Base-by-base conservation (phyloP, 2,113 vertebrate genomes). In the Actenoides hombroni region DNA sequence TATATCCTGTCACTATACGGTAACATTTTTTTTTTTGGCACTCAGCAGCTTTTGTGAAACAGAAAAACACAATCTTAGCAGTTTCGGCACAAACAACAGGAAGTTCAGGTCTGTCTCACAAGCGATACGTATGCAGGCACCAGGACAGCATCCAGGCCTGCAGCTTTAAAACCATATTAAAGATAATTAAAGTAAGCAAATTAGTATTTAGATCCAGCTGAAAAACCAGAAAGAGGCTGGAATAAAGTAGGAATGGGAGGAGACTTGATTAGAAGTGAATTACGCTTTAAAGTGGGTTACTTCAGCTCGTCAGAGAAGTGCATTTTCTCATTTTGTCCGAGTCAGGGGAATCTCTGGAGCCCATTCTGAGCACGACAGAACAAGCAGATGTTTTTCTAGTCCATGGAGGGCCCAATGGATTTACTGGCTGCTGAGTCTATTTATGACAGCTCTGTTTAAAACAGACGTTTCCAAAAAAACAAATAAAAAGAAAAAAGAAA, bases 371-470 rank as follows among this genome's bases (percentile, higher is more conserved):
- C 69, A 48, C 0, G 0, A 59, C 28, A 56, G 51, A 70, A 78
- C 14, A 57, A 46, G 77, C 88, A 95, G 92, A 93, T 84, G 83
- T 78, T 95, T 88, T 86, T 54, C 56, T 49, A 69, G n/a, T 16
- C 25, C 39, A 49, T 1, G 6, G 83, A 92, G 64, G 42, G 67
- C 82, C 68, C 82, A 76, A 2, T 44, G 82, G 83, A 83, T 93
- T 95, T 90, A 95, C 57, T 93, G 79, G 31, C 87, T 94, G 82
- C 82, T 90, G 75, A 90, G 70, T 77, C 44, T 59, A 39, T 84
- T 95, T 84, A 69, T 40, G 69, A 95, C 15, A 81, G 2, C 39
- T 95, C 63, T 29, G 51, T 67, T 80, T 70, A 74, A 88, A 71
- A 86, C 71, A 87, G 86, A 95, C 63, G 59, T 68, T 91, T 87